Percentiles rank a stretch among this genome's conserved stretches.
Conservation (phyloP, 2,888 invertebrate species). For the Carabus problematicus region DNA sequence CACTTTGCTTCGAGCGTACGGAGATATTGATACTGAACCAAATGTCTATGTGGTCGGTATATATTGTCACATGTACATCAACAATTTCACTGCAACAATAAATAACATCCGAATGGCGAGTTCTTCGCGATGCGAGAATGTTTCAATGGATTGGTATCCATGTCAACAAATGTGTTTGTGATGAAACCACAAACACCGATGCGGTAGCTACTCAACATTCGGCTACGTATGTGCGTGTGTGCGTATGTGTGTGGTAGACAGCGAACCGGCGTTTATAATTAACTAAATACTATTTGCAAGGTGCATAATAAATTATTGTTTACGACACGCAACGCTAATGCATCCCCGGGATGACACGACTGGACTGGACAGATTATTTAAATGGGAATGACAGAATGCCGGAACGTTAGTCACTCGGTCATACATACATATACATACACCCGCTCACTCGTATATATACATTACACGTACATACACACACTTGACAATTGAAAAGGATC, state of each 20-base stretch:
- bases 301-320: constrained; percentile 57
- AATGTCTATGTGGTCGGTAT: not conserved
- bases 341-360: constrained; percentile 51
- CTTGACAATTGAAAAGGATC: too few species aligned
- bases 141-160: not conserved
- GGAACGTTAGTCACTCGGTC: not conserved
- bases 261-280: constrained; percentile 38
- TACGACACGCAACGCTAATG: constrained; percentile 51
- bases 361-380: constrained; percentile 55
- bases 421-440: constrained; percentile 15
- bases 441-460: not conserved
- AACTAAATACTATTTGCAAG: constrained; percentile 48
- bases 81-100: not conserved
- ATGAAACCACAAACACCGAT: too few species aligned
- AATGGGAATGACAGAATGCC: constrained; percentile 50
- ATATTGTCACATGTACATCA: too few species aligned
- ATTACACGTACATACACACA: constrained; percentile 11
- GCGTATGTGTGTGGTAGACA: constrained; percentile 27
- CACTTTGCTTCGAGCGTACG: not conserved
- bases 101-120: not conserved
- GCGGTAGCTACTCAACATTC: constrained; percentile 16
- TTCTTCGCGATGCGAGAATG: too few species aligned
- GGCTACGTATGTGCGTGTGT: constrained; percentile 26
- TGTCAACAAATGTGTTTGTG: not conserved
- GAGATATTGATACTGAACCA: not conserved